Percentiles rank a stretch among this genome's conserved stretches.
These are phyloP conservation scores for Phylloscopus trochiloides DNA, from an alignment of 2,113 vertebrate species.

Conservation along the genomic window DNA sequence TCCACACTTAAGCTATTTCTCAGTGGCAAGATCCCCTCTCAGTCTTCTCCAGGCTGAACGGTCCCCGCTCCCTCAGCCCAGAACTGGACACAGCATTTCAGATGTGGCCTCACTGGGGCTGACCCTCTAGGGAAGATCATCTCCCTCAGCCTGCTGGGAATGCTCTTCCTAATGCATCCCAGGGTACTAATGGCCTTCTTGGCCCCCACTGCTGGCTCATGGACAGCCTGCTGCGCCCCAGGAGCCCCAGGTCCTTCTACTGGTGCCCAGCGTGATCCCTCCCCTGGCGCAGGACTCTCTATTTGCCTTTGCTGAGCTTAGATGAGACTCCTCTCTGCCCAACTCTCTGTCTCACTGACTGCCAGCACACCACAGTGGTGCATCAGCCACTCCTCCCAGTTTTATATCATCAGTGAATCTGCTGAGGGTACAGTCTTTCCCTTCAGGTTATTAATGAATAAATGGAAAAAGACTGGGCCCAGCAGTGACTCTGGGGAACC, in stretches of 20 bases:
- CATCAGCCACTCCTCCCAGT: neutral
- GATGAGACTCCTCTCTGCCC: neutral
- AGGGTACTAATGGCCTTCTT: too few relatives aligned
- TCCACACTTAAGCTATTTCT: neutral
- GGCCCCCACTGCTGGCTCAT: neutral
- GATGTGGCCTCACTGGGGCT: neutral
- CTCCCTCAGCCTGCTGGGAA: neutral
- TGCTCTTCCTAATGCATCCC: neutral
- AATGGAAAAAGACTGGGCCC: neutral
- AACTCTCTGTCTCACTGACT: neutral
- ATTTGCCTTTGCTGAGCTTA: neutral
- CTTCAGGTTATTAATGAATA: neutral
- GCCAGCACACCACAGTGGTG: fast-evolving
- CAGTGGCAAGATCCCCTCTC: neutral
- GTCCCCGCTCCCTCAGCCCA: neutral
- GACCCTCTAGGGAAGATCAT: neutral
- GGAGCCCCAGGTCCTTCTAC: neutral
- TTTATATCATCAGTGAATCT: neutral
- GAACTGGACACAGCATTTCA: neutral
- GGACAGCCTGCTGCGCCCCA: neutral
- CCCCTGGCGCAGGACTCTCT: neutral
- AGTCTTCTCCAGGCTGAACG: neutral
- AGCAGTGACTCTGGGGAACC: neutral
- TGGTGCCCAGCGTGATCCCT: neutral
- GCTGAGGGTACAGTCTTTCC: neutral